Base-by-base conservation (phyloP, 2,888 invertebrate genomes). In the Dolichopus griseipennis region DNA sequence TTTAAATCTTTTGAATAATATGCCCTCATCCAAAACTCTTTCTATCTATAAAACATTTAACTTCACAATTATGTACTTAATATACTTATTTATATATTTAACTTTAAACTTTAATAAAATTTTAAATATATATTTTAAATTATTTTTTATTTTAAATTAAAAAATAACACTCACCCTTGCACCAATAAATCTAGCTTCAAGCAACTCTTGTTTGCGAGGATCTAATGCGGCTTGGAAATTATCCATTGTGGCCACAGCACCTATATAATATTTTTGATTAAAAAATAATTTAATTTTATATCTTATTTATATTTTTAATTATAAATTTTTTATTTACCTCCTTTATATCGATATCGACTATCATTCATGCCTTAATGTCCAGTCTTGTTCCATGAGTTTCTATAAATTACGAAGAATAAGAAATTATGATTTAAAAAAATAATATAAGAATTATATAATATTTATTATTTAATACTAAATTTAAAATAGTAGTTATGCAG, bases 151-250 rank as follows among this genome's bases (percentile, higher is more conserved):
- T 22, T 22, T 68, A 71, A 72, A 70, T 69, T 71, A 68, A 68
- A 70, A 65, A 66, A 67, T 62, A 52, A 2, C 3, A 88, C 92
- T 90, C 84, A 95, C 94, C 92, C 94, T 90, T 84, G 91, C 92
- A 85, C 95, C 95, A 83, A 95, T 90, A 86, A 95, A 95, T 84
- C 97, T 90, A 81, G 96, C 96, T 87, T 97, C 97, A 84, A 97
- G 88, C 83, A 97, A 89, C 88, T 97, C 97, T 87, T 97, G 96
- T 87, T 97, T 97, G 84, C 97, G 90, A 83, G 97, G 96, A 88
- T 97, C 97, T 85, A 97, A 88, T 86, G 92, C 91, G 86, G 93
- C 90, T 87, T 93, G 93, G 89, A 94, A 93, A 85, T 93, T 93
- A 88, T 95, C 94, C 94, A 95, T 94, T 88, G 91, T 91, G 88